Evolutionary conservation across 2,797 vertebrate genomes (phyloP).

Genomic region (Nannoperca obscura): DNA sequence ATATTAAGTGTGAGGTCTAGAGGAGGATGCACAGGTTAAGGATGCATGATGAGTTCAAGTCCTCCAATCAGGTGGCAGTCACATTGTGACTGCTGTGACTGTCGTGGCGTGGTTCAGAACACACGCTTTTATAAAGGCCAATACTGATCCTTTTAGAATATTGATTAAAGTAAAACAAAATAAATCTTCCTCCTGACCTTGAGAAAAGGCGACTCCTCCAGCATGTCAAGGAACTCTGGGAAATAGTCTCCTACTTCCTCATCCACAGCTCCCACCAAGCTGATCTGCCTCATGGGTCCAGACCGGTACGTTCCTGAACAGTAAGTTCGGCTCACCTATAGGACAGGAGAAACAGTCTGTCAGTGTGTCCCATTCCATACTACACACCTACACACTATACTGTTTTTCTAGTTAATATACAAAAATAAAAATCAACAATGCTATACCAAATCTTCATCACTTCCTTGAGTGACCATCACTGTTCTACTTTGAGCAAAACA

Average conservation of each 20-base stretch:
- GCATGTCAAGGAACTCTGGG: constrained; percentile 98
- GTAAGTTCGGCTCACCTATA: constrained; percentile 95
- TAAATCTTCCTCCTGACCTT: constrained; percentile 84
- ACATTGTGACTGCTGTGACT: not conserved
- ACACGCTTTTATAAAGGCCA: not conserved
- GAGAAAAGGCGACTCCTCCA: constrained; percentile 98
- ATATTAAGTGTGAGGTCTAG: not conserved
- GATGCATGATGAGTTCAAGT: not conserved
- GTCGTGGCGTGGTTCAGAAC: not conserved
- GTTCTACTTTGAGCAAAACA: not conserved
- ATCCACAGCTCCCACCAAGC: constrained; percentile 96
- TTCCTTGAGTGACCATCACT: not conserved
- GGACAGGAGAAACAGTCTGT: not conserved
- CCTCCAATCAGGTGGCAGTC: constrained; percentile 9
- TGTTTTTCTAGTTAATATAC: not conserved
- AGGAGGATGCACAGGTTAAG: not conserved
- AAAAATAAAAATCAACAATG: not conserved
- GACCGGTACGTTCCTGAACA: constrained; percentile 97
- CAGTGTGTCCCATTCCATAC: not conserved
- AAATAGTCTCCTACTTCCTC: constrained; percentile 99
- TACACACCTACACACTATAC: no score
- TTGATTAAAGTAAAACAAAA: not conserved
- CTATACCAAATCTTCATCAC: not conserved
- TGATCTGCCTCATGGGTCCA: constrained; percentile 98
- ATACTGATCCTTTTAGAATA: not conserved